Evolutionary conservation across 2,797 vertebrate species (phyloP).

Genomic region (Poeciliopsis paucimaculata): DNA sequence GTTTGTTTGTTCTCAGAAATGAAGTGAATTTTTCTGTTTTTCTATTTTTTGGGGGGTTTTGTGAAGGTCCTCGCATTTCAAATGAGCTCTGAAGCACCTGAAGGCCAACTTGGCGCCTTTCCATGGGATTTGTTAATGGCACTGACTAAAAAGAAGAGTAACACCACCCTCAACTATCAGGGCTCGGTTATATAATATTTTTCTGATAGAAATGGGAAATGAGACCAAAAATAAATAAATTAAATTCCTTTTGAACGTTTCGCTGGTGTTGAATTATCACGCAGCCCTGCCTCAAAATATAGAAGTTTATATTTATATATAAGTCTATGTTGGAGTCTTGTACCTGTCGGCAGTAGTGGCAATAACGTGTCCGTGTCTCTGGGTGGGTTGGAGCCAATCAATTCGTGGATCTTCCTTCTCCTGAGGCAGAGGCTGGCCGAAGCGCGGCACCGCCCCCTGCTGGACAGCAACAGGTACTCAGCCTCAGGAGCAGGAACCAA

Average conservation of each 20-base stretch:
- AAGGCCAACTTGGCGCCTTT: conserved; percentile 3
- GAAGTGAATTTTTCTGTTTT: not conserved
- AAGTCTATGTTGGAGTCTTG: conserved; percentile 1
- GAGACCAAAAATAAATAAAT: conserved; percentile 5
- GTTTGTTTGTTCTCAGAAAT: not conserved
- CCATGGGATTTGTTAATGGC: conserved; percentile 48
- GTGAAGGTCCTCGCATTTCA: not conserved
- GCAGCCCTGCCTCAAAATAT: conserved; percentile 22
- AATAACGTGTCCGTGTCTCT: conserved; percentile 7
- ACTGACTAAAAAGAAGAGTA: conserved; percentile 10
- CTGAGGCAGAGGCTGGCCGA: conserved; percentile 21
- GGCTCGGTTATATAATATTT: conserved; percentile 39
- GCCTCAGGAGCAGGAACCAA: conserved; percentile 28
- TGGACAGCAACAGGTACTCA: conserved; percentile 41
- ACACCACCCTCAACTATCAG: conserved; percentile 13
- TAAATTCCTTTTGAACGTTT: conserved; percentile 8
- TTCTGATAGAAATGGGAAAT: conserved; percentile 28
- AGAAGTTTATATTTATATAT: conserved; percentile 9
- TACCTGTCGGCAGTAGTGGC: conserved; percentile 15
- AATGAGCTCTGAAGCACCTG: not conserved
- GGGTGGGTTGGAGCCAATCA: conserved; percentile 52
- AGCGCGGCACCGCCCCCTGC: conserved; percentile 48
- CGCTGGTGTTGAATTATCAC: conserved; percentile 9
- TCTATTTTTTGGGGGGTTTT: not conserved
- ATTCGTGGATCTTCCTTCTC: conserved; percentile 29